These are phyloP conservation scores for Hartigia nigra DNA, from an alignment of 2,888 invertebrate species.

Conservation along the genomic window DNA sequence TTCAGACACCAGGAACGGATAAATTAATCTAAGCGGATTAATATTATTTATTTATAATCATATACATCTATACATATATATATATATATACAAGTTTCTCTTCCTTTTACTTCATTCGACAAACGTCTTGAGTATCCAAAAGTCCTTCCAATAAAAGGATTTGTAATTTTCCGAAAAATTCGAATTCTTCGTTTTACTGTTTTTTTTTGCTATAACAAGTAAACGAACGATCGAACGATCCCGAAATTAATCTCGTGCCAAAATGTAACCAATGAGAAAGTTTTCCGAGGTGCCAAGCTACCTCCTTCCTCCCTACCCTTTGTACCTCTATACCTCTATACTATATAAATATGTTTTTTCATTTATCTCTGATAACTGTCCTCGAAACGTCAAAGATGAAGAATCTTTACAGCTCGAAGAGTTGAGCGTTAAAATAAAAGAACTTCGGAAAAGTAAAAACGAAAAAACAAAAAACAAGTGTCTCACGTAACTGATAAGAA, in stretches of 20 bases:
- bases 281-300: slow-evolving; percentile 3
- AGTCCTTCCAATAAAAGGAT: background rate
- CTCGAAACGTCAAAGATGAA: background rate
- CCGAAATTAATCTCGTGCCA: slow-evolving; percentile 47
- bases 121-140: background rate
- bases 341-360: background rate
- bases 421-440: background rate
- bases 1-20: background rate
- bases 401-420: background rate
- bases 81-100: background rate
- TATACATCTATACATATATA: background rate
- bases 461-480: background rate
- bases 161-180: background rate
- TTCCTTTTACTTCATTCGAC: background rate
- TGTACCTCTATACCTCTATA: background rate
- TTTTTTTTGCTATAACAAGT: too few species aligned
- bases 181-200: background rate
- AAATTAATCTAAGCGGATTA: background rate
- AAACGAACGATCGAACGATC: background rate
- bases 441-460: background rate
- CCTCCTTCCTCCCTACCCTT: background rate
- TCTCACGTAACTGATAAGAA: background rate
- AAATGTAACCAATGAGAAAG: slow-evolving; percentile 55
- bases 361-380: background rate
- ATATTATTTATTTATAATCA: background rate